Conservation (phyloP, 2,113 vertebrate genomes). For the Rhinoderma darwinii region DNA sequence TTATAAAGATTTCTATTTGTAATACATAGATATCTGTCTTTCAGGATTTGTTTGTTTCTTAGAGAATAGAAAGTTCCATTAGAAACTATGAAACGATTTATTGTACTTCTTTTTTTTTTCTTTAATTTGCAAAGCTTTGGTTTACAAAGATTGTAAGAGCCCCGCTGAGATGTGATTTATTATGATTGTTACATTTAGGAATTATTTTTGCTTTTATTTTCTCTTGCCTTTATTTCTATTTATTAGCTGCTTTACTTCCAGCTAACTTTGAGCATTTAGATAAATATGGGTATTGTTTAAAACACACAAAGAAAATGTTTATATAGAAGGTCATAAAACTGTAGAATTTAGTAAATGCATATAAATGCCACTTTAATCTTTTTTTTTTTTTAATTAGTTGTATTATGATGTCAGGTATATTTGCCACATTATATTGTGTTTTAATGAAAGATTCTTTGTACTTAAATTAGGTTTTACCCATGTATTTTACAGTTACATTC, state of each 20-base stretch:
- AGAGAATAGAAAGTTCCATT: slow-evolving; percentile 9
- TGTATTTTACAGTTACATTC: not conserved
- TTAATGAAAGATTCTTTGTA: not conserved
- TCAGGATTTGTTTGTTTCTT: slow-evolving; percentile 8
- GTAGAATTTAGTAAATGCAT: not conserved
- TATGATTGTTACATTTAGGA: slow-evolving; percentile 54
- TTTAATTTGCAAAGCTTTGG: slow-evolving; percentile 8
- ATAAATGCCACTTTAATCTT: slow-evolving; percentile 5
- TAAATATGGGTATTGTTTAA: slow-evolving; percentile 54
- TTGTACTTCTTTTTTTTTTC: slow-evolving; percentile 12
- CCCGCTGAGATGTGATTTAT: slow-evolving; percentile 51
- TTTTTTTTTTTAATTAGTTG: rapidly evolving
- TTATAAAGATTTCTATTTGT: not conserved
- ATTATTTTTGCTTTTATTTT: slow-evolving; percentile 54
- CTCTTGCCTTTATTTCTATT: slow-evolving; percentile 46
- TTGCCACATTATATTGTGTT: rapidly evolving
- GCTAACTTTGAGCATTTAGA: slow-evolving; percentile 45
- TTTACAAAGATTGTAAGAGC: slow-evolving; percentile 14
- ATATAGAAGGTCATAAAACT: slow-evolving; percentile 23
- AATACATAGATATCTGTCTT: not conserved
- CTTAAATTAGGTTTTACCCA: slow-evolving; percentile 7
- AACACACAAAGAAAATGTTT: slow-evolving; percentile 47
- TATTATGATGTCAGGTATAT: not conserved
- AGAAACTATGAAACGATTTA: slow-evolving; percentile 17
- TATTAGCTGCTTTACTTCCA: slow-evolving; percentile 50